Percentiles rank a stretch among this genome's conserved stretches.
These are phyloP conservation scores for Megathymus violae DNA, from an alignment of 1,140 invertebrate species.

Conservation along the genomic window DNA sequence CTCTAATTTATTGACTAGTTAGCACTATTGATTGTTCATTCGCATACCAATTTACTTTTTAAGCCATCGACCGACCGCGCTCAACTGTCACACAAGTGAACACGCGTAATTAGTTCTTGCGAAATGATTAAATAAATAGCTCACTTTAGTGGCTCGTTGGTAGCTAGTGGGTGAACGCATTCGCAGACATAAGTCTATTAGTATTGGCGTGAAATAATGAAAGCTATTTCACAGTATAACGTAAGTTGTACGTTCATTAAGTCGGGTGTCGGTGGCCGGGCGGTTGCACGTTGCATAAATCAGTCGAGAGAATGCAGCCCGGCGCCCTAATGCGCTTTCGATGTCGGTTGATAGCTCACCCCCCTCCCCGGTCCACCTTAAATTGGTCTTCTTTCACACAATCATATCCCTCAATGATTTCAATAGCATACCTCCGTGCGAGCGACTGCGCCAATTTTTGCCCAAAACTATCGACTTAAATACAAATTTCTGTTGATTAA, in stretches of 20 bases:
- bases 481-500: too few relatives aligned
- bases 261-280: constrained; percentile 69
- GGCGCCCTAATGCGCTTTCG: constrained; percentile 81
- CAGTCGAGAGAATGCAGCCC: constrained; percentile 71
- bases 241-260: constrained; percentile 79
- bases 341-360: constrained; percentile 75
- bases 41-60: constrained; percentile 10
- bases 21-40: constrained; percentile 11
- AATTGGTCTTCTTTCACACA: constrained; percentile 40
- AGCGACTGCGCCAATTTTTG: constrained; percentile 28
- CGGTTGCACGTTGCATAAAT: constrained; percentile 76
- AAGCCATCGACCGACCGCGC: constrained; percentile 3
- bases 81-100: constrained; percentile 1
- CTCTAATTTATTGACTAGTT: constrained; percentile 17
- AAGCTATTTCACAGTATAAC: constrained; percentile 74
- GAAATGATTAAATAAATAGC: constrained; percentile 37
- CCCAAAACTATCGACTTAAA: constrained; percentile 38
- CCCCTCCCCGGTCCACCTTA: constrained; percentile 40
- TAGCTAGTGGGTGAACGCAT: constrained; percentile 48
- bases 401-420: constrained; percentile 37
- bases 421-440: constrained; percentile 17
- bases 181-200: constrained; percentile 64
- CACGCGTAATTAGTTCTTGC: constrained; percentile 22
- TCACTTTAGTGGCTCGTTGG: too few relatives aligned
- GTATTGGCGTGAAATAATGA: constrained; percentile 78